Conservation (phyloP, 2,888 invertebrate species). For the Limnephilus lunatus region DNA sequence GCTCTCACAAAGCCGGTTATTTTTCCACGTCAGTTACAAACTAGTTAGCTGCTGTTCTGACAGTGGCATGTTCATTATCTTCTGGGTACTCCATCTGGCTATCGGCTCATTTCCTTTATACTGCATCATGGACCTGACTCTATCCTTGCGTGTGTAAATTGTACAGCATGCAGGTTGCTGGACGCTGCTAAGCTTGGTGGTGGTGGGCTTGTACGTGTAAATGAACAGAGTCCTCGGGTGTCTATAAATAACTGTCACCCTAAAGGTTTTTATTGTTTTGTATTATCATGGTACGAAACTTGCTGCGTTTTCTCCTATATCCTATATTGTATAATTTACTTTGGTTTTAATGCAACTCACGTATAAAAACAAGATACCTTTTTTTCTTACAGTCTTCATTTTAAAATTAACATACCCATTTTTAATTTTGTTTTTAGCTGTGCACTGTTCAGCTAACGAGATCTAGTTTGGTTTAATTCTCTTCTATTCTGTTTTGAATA, state of each 20-base stretch:
- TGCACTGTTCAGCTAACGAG: too few species aligned
- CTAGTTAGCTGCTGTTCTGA: slow-evolving; percentile 29
- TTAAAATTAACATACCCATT: too few species aligned
- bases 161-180: neutral
- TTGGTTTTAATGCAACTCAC: too few species aligned
- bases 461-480: too few species aligned
- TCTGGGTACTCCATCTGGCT: slow-evolving; percentile 19
- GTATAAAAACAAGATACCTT: too few species aligned
- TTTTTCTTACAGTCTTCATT: too few species aligned
- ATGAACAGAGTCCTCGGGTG: neutral
- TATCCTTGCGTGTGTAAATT: neutral
- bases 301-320: neutral
- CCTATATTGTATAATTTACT: too few species aligned
- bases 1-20: slow-evolving; percentile 41
- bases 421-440: too few species aligned
- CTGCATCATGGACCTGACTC: neutral
- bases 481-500: too few species aligned
- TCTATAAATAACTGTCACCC: neutral
- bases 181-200: neutral
- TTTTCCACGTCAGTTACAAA: slow-evolving; percentile 49
- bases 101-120: slow-evolving; percentile 24
- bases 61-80: slow-evolving; percentile 39
- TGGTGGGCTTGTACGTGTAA: neutral
- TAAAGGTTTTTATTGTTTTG: neutral
- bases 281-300: neutral